phyloP scores from a whole-genome alignment of 2,888 invertebrate species.

The Caradrina kadenii region DNA sequence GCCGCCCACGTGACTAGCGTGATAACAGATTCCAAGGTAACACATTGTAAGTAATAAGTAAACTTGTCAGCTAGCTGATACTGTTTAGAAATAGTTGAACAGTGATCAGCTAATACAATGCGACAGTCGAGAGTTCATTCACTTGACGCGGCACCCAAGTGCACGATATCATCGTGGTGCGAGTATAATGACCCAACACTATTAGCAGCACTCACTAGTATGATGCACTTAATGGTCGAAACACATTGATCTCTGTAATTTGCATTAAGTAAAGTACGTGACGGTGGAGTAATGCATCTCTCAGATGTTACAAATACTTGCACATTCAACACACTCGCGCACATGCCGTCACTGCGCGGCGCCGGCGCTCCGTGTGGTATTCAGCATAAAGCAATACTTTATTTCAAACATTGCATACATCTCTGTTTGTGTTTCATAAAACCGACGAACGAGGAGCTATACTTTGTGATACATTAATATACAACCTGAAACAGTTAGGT shows the following conservation, averaged over 20 bases:
- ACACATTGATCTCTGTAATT: constrained; percentile 9
- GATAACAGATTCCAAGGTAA: background rate
- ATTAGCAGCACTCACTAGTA: constrained; percentile 6
- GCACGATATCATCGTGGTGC: background rate
- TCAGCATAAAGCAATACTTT: too few species aligned
- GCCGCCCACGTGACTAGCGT: constrained; percentile 8
- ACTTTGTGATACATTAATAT: too few species aligned
- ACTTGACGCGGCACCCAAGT: constrained; percentile 4
- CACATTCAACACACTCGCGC: background rate
- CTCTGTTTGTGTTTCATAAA: too few species aligned
- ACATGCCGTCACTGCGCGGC: background rate
- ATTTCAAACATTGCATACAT: too few species aligned
- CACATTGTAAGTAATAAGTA: background rate
- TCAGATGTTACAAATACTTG: background rate
- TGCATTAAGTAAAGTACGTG: background rate
- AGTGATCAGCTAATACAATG: background rate
- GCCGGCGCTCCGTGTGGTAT: background rate
- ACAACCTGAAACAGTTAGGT: background rate
- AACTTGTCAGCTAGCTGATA: background rate
- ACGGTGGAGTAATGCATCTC: constrained; percentile 19
- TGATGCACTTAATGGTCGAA: background rate
- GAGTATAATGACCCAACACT: background rate
- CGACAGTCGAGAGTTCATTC: background rate
- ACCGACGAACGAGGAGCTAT: too few species aligned
- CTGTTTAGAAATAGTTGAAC: too few species aligned